Evolutionary conservation across 2,888 invertebrate genomes (phyloP), one percentile per base, ranked within the genome.

Genomic region (Selenia dentaria): DNA sequence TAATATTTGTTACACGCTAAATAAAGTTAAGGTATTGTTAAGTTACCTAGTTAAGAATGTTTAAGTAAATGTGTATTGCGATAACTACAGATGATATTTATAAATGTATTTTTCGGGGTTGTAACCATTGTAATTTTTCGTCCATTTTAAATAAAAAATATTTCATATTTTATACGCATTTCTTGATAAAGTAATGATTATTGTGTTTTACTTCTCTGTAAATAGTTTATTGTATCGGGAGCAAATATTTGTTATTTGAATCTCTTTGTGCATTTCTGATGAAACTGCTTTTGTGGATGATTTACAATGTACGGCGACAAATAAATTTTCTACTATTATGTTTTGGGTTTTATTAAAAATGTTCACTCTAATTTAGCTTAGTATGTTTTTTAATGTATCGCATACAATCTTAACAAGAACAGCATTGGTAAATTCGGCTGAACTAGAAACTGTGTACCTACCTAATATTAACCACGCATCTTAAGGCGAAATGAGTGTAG

Each of bases 241-340:
- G 76, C 76, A 83, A 83, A 70, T 76, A 75, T 80, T 70, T 67
- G 71, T 70, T 74, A 78, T 78, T 78, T 79, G 84, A 89, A 86
- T 89, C 86, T 87, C 87, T 85, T 62, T 83, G 71, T 79, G 87
- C 82, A 88, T 89, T 87, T 84, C 75, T 64, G 66, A 77, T 70
- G 72, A 74, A 76, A 79, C 68, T 74, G 83, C 84, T 84, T 83
- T 80, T 83, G 83, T 87, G 83, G 72, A 83, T 82, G 77, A 77
- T 80, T 73, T 77, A 74, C 73, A 75, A 42, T 75, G 68, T 83
- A 81, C 77, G 78, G 69, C 73, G 73, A 75, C 66, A 67, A 83
- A 80, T 85, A 87, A 77, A 87, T 83, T 83, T 87, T 85, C 79
- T 84, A 83, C 78, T 68, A 67, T 64, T 67, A 57, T 45, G 32